Evolutionary conservation across 2,797 vertebrate species (phyloP).

Genomic region (Dipus sagitta): DNA sequence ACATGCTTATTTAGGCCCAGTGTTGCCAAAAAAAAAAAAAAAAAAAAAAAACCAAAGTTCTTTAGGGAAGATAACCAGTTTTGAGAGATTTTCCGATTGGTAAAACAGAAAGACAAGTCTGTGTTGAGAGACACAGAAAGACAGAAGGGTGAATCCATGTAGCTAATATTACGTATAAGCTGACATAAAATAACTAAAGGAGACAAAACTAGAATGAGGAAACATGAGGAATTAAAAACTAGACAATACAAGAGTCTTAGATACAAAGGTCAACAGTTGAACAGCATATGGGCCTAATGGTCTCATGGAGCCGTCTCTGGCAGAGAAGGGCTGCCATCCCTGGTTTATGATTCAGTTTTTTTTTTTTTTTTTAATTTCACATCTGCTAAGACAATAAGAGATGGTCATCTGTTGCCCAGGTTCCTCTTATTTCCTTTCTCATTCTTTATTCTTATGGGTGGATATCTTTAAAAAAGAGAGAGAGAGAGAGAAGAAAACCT

Average conservation of each 20-base stretch:
- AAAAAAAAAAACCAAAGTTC: no score
- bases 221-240: neutral
- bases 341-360: neutral
- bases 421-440: slow-evolving; percentile 35
- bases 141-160: neutral
- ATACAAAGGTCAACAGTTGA: neutral
- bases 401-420: slow-evolving; percentile 4
- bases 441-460: neutral
- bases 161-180: neutral
- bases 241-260: neutral
- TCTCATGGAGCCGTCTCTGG: neutral
- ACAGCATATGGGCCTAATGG: neutral
- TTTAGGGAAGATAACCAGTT: neutral
- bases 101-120: neutral
- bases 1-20: neutral
- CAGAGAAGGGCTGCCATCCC: neutral
- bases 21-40: neutral
- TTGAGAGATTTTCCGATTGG: slow-evolving; percentile 5
- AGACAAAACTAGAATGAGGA: neutral
- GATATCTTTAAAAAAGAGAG: neutral
- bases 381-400: slow-evolving; percentile 32
- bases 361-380: neutral
- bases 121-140: neutral
- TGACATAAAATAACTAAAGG: neutral
- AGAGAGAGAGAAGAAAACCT: neutral